Percentiles rank a stretch among this genome's conserved stretches.
phyloP scores from a whole-genome alignment of 2,113 vertebrate genomes.

The Enhydra lutris region DNA sequence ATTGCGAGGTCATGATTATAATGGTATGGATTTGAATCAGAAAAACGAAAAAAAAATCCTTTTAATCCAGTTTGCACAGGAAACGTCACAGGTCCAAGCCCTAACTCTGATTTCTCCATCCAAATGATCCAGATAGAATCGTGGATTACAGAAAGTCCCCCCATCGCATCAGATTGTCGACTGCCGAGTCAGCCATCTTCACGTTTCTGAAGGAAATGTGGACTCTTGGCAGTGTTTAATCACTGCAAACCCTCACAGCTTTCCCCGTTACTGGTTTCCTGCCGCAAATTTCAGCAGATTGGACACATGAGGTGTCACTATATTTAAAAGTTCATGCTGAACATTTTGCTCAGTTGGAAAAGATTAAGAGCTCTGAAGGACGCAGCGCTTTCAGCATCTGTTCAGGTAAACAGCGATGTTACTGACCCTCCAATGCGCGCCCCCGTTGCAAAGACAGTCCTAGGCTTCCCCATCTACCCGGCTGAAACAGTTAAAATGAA shows the following conservation, averaged over 20 bases:
- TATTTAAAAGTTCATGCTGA: conserved; percentile 34
- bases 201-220: not conserved
- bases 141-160: not conserved
- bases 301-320: not conserved
- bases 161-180: not conserved
- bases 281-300: not conserved
- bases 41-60: not conserved
- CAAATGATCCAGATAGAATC: not conserved
- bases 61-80: not conserved
- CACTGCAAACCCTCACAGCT: not conserved
- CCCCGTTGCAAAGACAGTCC: not conserved
- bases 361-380: not conserved
- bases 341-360: conserved; percentile 13
- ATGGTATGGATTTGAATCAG: not conserved
- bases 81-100: not conserved
- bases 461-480: not conserved
- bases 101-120: not conserved
- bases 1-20: not conserved
- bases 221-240: not conserved
- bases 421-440: not conserved
- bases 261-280: not conserved
- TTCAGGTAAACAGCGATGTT: not conserved
- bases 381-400: not conserved
- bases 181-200: not conserved
- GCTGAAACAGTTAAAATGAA: not conserved